Evolutionary conservation across 2,888 invertebrate genomes (phyloP), one percentile per base, ranked within the genome.

Genomic region (Metopia argyrocephala): DNA sequence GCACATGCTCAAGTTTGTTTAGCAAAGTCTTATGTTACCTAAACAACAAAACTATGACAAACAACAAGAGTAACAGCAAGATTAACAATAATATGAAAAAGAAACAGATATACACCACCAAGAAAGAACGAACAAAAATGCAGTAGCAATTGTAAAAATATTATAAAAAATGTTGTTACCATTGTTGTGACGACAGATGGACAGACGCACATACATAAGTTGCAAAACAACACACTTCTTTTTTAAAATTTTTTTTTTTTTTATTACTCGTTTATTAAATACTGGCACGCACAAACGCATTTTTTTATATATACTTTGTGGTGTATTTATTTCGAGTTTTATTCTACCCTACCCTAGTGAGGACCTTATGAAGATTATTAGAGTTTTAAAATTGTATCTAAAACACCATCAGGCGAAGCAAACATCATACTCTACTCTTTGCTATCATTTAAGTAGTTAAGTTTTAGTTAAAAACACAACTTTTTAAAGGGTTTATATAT

Each of bases 281-380:
- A 74, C 70, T 70, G 65, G 70, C 81, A 81, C 78, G 81, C 81
- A 81, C 69, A 74, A 75, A 66, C 54, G 54, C 76, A 74, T 78
- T 71, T 73, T 62, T 69, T 73, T 45, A 20, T 61, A 27, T 27
- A 45, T 76, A 46, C 31, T 18, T 76, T 48, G 54, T 76, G 25
- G 52, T 74, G 18, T 18, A 56, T 54, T 45, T 46, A 54, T 54
- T 18, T 31, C 6, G 2, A 23, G 28, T 59, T 70, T 71, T 65
- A 59, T 71, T 65, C 57, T 28, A 76, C 12, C 2, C 31, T 31
- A 31, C 31, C 12, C 15, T 15, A 3, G 38, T 12, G 38, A 38
- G 12, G 38, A 3, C 38, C 38, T n/a, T 38, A 38, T 38, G 15
- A 3, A 15, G 15, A 38, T 9, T 38, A 9, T 38, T 0, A 38